Base-by-base conservation (phyloP, 2,113 vertebrate species). In the Leptocoma aspasia region DNA sequence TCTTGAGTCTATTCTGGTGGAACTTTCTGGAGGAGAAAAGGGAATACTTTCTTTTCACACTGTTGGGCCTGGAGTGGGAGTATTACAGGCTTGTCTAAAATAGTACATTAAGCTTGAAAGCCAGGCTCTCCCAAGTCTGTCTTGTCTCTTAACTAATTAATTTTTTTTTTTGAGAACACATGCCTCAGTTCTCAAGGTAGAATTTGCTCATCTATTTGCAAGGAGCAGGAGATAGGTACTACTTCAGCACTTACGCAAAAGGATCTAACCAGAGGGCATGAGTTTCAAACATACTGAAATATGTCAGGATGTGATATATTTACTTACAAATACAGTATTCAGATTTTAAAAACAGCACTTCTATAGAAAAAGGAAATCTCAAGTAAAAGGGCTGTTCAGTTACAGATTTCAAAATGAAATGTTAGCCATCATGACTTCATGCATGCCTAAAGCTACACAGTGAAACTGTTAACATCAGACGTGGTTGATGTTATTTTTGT, bases 401-500 rank as follows among this genome's bases (percentile, higher is more conserved):
- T 76, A 54, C 37, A 63, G 45, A 37, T 90, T 82, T 90, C 59
- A 60, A 54, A 89, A 77, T 10, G 2, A 82, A 72, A 50, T 59
- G 47, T 44, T 82, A 61, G 80, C 70, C 54, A 23, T 57, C 24
- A 9, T 45, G 71, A 39, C 18, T 41, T 61, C 71, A 42, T 71
- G 49, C 50, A 57, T 83, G 49, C 71, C 65, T 82, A 45, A 68
- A 88, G 77, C 69, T 92, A 76, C 82, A 56, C 27, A 93, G 82
- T 61, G 59, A 50, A 93, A 92, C 61, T 81, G 54, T 81, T 86
- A 78, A 54, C 75, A 79, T 92, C 53, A 86, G 71, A 77, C 78
- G 49, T 41, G 92, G 73, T 57, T 91, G 66, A 77, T n/a, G 61
- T 47, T 89, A 61, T 94, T 96, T 92, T n/a, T 81, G 35, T 77